Conservation (phyloP, 37 sponge, comb jelly and placozoan species). For the Hexactinellida sp. region DNA sequence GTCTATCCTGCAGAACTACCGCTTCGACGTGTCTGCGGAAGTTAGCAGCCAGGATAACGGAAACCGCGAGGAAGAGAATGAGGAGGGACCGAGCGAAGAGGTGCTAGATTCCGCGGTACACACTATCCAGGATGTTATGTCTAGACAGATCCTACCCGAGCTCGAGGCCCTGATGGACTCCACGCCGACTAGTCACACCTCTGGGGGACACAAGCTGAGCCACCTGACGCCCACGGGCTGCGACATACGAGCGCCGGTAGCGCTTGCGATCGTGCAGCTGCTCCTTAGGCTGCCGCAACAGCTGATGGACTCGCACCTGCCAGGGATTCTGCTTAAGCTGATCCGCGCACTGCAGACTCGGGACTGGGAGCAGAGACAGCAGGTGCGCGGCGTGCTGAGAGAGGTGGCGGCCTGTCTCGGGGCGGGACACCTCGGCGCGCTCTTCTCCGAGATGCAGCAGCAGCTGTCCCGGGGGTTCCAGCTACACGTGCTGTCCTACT, state of each 20-base stretch:
- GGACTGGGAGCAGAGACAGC: constrained; percentile 42
- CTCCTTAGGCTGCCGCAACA: constrained; percentile 48
- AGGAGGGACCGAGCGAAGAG: neutral
- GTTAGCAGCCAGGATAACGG: neutral
- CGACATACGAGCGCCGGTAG: constrained; percentile 60
- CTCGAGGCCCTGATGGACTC: neutral
- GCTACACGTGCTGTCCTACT: constrained; percentile 72
- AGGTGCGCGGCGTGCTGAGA: constrained; percentile 52
- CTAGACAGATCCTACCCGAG: neutral
- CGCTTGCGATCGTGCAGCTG: constrained; percentile 71
- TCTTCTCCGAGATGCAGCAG: constrained; percentile 70
- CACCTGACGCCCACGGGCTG: neutral
- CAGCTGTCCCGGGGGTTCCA: constrained; percentile 65
- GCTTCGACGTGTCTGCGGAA: neutral
- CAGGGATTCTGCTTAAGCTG: constrained; percentile 64
- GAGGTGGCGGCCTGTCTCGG: constrained; percentile 67
- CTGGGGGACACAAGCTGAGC: constrained; percentile 23
- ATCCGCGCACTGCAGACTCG: constrained; percentile 53
- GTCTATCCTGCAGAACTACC: neutral
- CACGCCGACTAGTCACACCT: neutral
- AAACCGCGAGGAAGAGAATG: too few species aligned
- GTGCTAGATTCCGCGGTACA: neutral
- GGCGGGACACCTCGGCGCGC: constrained; percentile 37
- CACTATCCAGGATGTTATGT: neutral
- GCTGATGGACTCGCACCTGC: constrained; percentile 42